These are phyloP conservation scores for Nysson spinosus DNA, from an alignment of 2,888 invertebrate genomes.

Conservation along the genomic window DNA sequence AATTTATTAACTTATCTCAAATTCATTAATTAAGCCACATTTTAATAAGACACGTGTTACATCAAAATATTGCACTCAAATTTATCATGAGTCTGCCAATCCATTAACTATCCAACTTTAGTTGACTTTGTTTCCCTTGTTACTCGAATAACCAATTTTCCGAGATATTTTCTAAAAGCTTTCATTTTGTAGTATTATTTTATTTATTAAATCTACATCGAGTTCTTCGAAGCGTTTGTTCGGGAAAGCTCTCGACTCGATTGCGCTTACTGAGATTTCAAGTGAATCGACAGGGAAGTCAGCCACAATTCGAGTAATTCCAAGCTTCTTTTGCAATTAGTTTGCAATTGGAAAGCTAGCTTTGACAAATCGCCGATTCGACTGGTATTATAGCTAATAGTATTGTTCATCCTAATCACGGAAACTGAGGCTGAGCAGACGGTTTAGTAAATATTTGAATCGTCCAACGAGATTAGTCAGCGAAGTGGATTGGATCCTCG, in stretches of 20 bases:
- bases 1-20: too few species aligned
- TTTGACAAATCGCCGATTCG: constrained; percentile 10
- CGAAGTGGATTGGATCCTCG: constrained; percentile 3
- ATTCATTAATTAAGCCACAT: too few species aligned
- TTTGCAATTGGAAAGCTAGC: constrained; percentile 30
- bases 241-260: constrained; percentile 23
- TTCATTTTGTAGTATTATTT: too few species aligned
- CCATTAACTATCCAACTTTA: too few species aligned
- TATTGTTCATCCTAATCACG: background rate
- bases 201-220: too few species aligned
- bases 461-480: constrained; percentile 26
- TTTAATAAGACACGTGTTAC: too few species aligned
- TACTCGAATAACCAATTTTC: too few species aligned
- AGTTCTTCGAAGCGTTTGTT: background rate
- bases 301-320: constrained; percentile 27
- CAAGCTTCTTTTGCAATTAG: constrained; percentile 37
- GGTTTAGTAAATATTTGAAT: constrained; percentile 36
- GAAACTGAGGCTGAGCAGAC: background rate
- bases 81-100: too few species aligned
- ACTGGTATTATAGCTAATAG: background rate
- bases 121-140: too few species aligned
- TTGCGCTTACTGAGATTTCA: constrained; percentile 5
- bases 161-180: too few species aligned
- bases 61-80: too few species aligned
- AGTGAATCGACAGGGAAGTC: constrained; percentile 12